Evolutionary conservation across 2,113 vertebrate genomes (phyloP).

Genomic region (Toxotes chatareus): DNA sequence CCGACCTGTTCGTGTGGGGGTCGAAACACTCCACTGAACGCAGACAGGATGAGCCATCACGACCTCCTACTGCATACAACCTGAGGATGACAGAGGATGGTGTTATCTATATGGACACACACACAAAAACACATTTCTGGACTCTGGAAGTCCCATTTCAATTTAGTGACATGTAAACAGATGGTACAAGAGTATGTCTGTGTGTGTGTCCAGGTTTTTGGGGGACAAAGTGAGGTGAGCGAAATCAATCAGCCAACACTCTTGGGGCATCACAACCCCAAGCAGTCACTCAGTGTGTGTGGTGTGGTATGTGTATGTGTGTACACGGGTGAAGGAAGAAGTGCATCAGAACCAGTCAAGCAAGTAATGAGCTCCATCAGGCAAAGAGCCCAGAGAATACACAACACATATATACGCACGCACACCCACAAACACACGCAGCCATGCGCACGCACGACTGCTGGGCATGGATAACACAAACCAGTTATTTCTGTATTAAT

Average conservation of each 20-base stretch:
- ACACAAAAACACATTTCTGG: slow-evolving; percentile 22
- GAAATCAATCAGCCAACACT: slow-evolving; percentile 61
- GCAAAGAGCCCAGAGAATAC: slow-evolving; percentile 55
- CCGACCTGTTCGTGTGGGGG: slow-evolving; percentile 96
- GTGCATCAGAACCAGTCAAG: slow-evolving; percentile 56
- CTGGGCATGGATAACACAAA: slow-evolving; percentile 56
- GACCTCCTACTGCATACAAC: slow-evolving; percentile 97
- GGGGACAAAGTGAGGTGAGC: slow-evolving; percentile 27
- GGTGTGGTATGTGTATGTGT: background rate
- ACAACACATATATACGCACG: slow-evolving; percentile 33
- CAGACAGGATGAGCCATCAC: slow-evolving; percentile 97
- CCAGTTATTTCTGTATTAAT: slow-evolving; percentile 72
- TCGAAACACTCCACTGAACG: slow-evolving; percentile 98
- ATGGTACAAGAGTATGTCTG: slow-evolving; percentile 23
- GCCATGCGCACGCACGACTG: slow-evolving; percentile 35
- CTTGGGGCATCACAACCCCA: slow-evolving; percentile 37
- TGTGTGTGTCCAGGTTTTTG: slow-evolving; percentile 27
- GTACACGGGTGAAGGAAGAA: slow-evolving; percentile 16
- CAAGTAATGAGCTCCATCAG: slow-evolving; percentile 76
- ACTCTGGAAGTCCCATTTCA: slow-evolving; percentile 37
- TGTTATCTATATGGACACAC: slow-evolving; percentile 31
- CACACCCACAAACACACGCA: slow-evolving; percentile 17
- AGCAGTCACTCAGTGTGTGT: slow-evolving; percentile 26
- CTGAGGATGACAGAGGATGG: slow-evolving; percentile 76
- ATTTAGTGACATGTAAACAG: slow-evolving; percentile 58